Base-by-base conservation (phyloP, 1,140 invertebrate genomes). In the Kradibia gibbosae region DNA sequence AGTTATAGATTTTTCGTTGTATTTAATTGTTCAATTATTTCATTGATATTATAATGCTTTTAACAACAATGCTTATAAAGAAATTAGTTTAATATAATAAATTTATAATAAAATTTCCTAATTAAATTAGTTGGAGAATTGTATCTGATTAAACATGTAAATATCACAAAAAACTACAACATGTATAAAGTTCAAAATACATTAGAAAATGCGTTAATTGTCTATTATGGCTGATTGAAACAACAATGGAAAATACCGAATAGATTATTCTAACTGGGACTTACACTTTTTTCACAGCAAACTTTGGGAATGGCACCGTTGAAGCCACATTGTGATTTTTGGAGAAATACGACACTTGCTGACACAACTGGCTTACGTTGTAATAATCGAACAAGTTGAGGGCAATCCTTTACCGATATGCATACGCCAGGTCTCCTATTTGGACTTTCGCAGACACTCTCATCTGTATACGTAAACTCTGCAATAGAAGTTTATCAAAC, bases 281-380 rank as follows among this genome's bases (percentile, higher is more conserved):
- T 85, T 84, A 87, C 86, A 67, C 77, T 25, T 3, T 13, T 73
- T 82, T 86, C 77, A 82, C 93, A 93, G 80, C 93, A 93, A n/a
- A 94, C 92, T 89, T 92, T 92, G 0, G 93, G 92, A 45, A 85
- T 81, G 0, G 55, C 86, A 1, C 91, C 92, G 0, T 92, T 89
- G 83, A 91, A 93, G 28, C 93, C 93, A 78, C 93, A 94, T 25
- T 92, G 88, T 1, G 91, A 78, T n/a, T 67, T 20, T 34, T 67
- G 67, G 20, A 94, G 83, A 28, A 86, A 90, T 31, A 88, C 85
- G 4, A 89, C 57, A 62, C 81, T 80, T 1, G 85, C 74, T 8
- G 82, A 20, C 3, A 88, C 77, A 28, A 92, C 76, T 4, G 92
- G 93, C 78, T 86, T 87, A 60, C 86, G 84, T 60, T 87, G 78